Conservation (phyloP, 2,797 vertebrate genomes). For the Cottoperca gobio region DNA sequence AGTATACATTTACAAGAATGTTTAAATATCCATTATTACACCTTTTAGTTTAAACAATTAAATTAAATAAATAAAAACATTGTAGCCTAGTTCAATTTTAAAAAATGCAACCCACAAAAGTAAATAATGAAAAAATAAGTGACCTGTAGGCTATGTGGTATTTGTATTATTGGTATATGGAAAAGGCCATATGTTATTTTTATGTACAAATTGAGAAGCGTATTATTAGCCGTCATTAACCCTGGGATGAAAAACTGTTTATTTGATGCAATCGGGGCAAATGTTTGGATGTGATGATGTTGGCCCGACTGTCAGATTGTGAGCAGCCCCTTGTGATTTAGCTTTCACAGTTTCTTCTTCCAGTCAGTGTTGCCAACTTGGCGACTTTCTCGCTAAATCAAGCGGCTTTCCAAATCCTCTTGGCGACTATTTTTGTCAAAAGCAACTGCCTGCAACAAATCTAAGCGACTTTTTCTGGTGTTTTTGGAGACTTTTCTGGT, state of each 20-base stretch:
- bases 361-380: too few species aligned
- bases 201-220: background rate
- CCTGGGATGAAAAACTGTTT: background rate
- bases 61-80: background rate
- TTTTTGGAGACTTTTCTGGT: too few species aligned
- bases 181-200: background rate
- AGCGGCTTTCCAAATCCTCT: too few species aligned
- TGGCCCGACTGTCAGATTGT: background rate
- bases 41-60: background rate
- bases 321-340: conserved; percentile 72
- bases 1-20: background rate
- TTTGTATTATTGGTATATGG: background rate
- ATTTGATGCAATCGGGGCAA: background rate
- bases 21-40: too few species aligned
- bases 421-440: too few species aligned
- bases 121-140: background rate
- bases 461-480: too few species aligned
- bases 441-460: too few species aligned
- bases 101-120: background rate
- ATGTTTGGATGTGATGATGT: background rate
- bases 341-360: conserved; percentile 50
- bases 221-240: background rate
- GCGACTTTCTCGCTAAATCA: too few species aligned
- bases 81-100: background rate
- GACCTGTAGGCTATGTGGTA: background rate